Evolutionary conservation across 1,140 invertebrate genomes (phyloP).

Genomic region (Zaprionus kolodkinae): DNA sequence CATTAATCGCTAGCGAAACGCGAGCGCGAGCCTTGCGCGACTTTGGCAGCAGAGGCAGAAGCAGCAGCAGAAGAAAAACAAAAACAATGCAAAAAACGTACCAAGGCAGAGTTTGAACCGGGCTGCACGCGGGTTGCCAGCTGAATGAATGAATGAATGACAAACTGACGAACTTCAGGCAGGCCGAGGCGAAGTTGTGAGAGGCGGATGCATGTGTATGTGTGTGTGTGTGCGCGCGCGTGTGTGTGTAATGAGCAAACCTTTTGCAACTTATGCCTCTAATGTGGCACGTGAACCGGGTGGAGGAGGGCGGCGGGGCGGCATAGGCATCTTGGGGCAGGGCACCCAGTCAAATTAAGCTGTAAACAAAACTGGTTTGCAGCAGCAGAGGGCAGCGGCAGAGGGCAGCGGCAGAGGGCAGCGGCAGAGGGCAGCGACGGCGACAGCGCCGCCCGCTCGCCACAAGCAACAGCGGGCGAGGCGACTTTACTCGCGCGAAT

Average conservation of each 20-base stretch:
- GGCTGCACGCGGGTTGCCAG: slow-evolving; percentile 69
- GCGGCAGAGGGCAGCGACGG: slow-evolving; percentile 11
- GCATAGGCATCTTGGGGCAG: slow-evolving; percentile 14
- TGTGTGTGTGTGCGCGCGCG: slow-evolving; percentile 1
- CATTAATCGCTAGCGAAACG: slow-evolving; percentile 64
- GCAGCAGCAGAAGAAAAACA: slow-evolving; percentile 2
- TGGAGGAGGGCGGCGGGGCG: background rate
- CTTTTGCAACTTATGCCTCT: slow-evolving; percentile 60
- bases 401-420: slow-evolving; percentile 15
- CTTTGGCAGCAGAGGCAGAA: slow-evolving; percentile 38
- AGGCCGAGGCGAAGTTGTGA: slow-evolving; percentile 45
- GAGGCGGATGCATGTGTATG: slow-evolving; percentile 17
- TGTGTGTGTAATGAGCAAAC: slow-evolving; percentile 57
- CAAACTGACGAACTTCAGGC: slow-evolving; percentile 25
- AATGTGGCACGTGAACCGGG: slow-evolving; percentile 69
- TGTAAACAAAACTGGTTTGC: slow-evolving; percentile 74
- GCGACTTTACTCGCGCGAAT: slow-evolving; percentile 56
- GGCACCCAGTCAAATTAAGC: slow-evolving; percentile 67
- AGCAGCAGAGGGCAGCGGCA: slow-evolving; percentile 18
- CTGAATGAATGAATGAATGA: slow-evolving; percentile 72
- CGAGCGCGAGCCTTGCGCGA: slow-evolving; percentile 56
- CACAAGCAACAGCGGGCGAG: slow-evolving; percentile 5
- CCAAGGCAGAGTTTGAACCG: slow-evolving; percentile 55
- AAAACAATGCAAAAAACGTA: slow-evolving; percentile 26
- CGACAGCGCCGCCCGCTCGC: slow-evolving; percentile 7